phyloP scores from a whole-genome alignment of 2,888 invertebrate genomes.

The Psylliodes chrysocephalus region DNA sequence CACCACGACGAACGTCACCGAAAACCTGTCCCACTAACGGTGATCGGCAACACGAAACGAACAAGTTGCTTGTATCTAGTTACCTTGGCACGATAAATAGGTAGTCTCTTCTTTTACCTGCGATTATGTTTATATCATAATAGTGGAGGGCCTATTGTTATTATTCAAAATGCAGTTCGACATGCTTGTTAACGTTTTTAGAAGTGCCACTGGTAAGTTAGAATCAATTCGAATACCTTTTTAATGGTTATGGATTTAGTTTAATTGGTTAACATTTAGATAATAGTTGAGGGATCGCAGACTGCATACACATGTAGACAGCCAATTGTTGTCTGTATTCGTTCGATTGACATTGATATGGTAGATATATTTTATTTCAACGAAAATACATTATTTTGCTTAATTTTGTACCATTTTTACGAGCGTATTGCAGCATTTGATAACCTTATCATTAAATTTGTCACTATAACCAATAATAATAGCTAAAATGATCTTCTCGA shows the following conservation, averaged over 20 bases:
- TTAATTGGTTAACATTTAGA: not conserved
- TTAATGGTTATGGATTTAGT: not conserved
- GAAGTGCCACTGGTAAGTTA: slow-evolving; percentile 55
- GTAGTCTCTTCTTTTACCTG: slow-evolving; percentile 47
- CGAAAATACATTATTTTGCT: not conserved
- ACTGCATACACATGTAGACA: slow-evolving; percentile 8
- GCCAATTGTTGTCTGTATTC: not conserved
- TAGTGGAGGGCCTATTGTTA: slow-evolving; percentile 38
- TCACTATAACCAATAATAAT: not conserved
- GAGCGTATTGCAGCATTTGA: too few relatives aligned
- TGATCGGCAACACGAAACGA: slow-evolving; percentile 29
- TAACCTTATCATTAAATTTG: too few relatives aligned
- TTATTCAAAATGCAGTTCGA: slow-evolving; percentile 56
- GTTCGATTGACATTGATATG: not conserved
- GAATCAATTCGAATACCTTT: not conserved
- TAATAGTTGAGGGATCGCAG: slow-evolving; percentile 1
- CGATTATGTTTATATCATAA: slow-evolving; percentile 46
- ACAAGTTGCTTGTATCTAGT: slow-evolving; percentile 48
- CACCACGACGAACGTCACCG: slow-evolving; percentile 27
- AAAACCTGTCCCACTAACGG: slow-evolving; percentile 48
- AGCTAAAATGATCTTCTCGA: too few relatives aligned
- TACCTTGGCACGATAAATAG: slow-evolving; percentile 49
- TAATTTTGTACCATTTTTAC: too few relatives aligned
- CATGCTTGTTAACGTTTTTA: slow-evolving; percentile 57
- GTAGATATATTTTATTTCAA: not conserved